Conservation (phyloP, 1,140 invertebrate genomes). For the Diorhabda carinulata region DNA sequence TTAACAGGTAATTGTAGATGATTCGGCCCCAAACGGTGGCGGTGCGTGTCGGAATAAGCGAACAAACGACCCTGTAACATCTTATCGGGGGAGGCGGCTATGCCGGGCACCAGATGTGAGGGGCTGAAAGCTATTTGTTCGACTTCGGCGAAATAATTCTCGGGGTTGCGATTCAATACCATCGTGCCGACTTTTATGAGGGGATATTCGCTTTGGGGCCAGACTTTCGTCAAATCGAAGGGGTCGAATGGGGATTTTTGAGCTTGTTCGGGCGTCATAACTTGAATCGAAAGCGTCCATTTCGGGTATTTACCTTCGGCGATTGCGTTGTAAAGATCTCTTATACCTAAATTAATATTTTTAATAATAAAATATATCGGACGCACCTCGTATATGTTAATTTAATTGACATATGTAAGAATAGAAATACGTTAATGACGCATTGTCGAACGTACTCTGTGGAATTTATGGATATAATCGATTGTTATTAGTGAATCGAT, state of each 20-base stretch:
- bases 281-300: constrained; percentile 68
- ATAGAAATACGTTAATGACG: no score
- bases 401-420: no score
- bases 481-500: no score
- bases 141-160: constrained; percentile 82
- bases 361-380: no score
- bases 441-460: no score
- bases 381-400: no score
- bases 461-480: no score
- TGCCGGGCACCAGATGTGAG: constrained; percentile 80
- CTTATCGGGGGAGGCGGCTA: constrained; percentile 81
- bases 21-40: constrained; percentile 84
- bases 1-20: constrained; percentile 86
- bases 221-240: constrained; percentile 82
- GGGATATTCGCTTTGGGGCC: constrained; percentile 77
- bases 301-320: constrained; percentile 68
- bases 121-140: constrained; percentile 89
- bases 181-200: constrained; percentile 81
- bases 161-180: constrained; percentile 75
- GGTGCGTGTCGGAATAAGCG: constrained; percentile 82
- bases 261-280: constrained; percentile 66
- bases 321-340: constrained; percentile 84
- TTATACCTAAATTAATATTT: constrained; percentile 18
- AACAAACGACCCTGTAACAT: constrained; percentile 86
- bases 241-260: constrained; percentile 68